A percentile compares a stretch with the other conserved stretches of the same genome.
phyloP scores from a whole-genome alignment of 1,140 invertebrate species.

The Drosophila arawakana region DNA sequence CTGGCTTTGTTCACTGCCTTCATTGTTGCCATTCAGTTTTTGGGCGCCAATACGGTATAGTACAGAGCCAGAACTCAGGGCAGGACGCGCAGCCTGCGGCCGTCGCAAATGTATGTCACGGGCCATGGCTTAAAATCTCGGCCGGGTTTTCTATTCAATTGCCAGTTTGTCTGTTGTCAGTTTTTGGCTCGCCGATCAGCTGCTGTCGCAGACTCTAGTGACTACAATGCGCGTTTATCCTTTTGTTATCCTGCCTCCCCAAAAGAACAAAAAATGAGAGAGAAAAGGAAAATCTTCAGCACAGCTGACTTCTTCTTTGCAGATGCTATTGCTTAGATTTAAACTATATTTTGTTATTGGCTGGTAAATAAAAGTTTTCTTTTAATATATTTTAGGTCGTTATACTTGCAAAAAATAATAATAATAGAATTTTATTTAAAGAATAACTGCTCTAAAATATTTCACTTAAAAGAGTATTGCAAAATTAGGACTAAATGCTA shows the following conservation, averaged over 20 bases:
- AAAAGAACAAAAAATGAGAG: background rate
- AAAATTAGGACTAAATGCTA: too few relatives aligned
- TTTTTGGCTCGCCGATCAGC: slow-evolving; percentile 60
- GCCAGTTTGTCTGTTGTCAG: slow-evolving; percentile 34
- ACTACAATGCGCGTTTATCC: slow-evolving; percentile 58
- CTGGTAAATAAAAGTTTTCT: slow-evolving; percentile 25
- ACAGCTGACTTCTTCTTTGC: slow-evolving; percentile 44
- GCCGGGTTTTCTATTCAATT: slow-evolving; percentile 49
- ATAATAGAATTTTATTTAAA: background rate
- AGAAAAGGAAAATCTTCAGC: background rate
- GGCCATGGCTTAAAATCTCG: slow-evolving; percentile 37
- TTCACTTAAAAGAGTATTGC: too few relatives aligned
- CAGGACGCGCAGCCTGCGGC: slow-evolving; percentile 44
- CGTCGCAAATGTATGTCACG: slow-evolving; percentile 72
- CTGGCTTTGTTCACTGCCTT: slow-evolving; percentile 11
- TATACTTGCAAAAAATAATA: background rate
- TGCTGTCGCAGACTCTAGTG: slow-evolving; percentile 32
- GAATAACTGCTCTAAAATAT: too few relatives aligned
- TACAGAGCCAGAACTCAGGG: background rate
- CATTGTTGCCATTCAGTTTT: slow-evolving; percentile 55
- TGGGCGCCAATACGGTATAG: slow-evolving; percentile 67
- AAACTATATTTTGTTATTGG: slow-evolving; percentile 21
- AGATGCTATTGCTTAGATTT: slow-evolving; percentile 42
- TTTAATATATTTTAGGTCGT: background rate
- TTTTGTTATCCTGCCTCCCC: slow-evolving; percentile 43